phyloP scores from a whole-genome alignment of 2,888 invertebrate species.

The Yponomeuta plumbellus region DNA sequence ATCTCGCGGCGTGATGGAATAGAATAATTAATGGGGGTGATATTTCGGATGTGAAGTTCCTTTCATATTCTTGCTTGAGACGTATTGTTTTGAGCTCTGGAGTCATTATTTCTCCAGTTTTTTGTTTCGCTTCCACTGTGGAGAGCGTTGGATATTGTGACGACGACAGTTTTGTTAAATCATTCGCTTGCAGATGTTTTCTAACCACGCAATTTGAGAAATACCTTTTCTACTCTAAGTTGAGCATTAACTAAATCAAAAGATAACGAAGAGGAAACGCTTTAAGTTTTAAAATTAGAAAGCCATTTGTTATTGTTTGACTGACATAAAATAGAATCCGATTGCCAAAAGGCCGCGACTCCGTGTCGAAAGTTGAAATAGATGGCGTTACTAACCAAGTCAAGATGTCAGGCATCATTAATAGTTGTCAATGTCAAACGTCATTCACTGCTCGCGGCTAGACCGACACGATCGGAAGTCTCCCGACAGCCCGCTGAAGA shows the following conservation, averaged over 20 bases:
- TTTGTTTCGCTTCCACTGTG: slow-evolving; percentile 37
- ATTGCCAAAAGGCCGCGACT: slow-evolving; percentile 33
- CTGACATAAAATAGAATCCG: slow-evolving; percentile 37
- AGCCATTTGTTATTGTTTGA: slow-evolving; percentile 27
- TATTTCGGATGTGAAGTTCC: slow-evolving; percentile 47
- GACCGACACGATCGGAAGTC: slow-evolving; percentile 22
- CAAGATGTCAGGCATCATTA: slow-evolving; percentile 39
- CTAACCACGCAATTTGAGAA: neutral
- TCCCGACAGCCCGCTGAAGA: slow-evolving; percentile 26
- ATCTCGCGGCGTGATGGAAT: slow-evolving; percentile 44
- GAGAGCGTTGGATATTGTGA: neutral
- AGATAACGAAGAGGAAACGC: slow-evolving; percentile 6
- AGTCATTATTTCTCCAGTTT: slow-evolving; percentile 32
- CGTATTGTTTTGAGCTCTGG: slow-evolving; percentile 46
- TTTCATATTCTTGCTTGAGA: slow-evolving; percentile 36
- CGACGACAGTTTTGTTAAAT: slow-evolving; percentile 29
- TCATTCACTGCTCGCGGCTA: slow-evolving; percentile 22
- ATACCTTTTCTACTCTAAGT: neutral
- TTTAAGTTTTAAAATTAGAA: slow-evolving; percentile 16
- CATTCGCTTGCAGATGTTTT: slow-evolving; percentile 59
- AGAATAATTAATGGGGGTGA: slow-evolving; percentile 55
- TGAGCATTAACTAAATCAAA: neutral
- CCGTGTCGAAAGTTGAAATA: slow-evolving; percentile 27
- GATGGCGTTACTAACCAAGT: slow-evolving; percentile 30
- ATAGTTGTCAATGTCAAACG: slow-evolving; percentile 41